Evolutionary conservation across 1,140 invertebrate species (phyloP).

Genomic region (Carposina sasakii): DNA sequence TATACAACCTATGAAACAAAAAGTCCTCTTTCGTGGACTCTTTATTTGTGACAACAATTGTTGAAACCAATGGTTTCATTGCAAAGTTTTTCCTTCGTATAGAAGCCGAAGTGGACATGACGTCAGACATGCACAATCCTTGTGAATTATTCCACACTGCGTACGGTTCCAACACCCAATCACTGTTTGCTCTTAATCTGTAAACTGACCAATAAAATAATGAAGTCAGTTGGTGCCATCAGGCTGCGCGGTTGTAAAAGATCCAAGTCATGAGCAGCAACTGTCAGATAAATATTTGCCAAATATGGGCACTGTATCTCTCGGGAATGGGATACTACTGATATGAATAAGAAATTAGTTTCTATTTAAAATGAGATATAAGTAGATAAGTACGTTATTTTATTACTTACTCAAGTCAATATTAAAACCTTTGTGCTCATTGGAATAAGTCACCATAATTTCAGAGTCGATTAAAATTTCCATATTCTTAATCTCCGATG

Average conservation of each 20-base stretch:
- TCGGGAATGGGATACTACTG: neutral
- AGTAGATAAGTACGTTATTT: constrained; percentile 14
- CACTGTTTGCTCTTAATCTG: constrained; percentile 24
- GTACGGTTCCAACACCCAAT: constrained; percentile 32
- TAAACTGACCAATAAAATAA: constrained; percentile 34
- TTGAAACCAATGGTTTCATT: constrained; percentile 25
- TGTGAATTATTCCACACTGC: constrained; percentile 27
- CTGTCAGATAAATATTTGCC: neutral
- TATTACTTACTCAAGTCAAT: constrained; percentile 28
- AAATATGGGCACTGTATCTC: neutral
- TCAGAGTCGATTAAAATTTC: constrained; percentile 37
- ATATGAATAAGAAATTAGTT: no score
- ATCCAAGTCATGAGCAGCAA: neutral
- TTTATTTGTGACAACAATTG: constrained; percentile 28
- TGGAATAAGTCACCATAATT: constrained; percentile 27
- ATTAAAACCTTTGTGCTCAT: constrained; percentile 11
- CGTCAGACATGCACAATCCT: constrained; percentile 26
- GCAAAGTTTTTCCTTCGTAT: constrained; percentile 39
- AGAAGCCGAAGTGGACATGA: constrained; percentile 17
- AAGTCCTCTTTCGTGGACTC: no score
- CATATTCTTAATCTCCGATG: constrained; percentile 18
- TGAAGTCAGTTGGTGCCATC: neutral
- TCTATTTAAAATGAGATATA: no score
- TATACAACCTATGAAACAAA: no score
- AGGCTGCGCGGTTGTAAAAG: neutral